These are phyloP conservation scores for Fulmarus glacialis DNA, from an alignment of 2,113 vertebrate genomes.

Conservation along the genomic window DNA sequence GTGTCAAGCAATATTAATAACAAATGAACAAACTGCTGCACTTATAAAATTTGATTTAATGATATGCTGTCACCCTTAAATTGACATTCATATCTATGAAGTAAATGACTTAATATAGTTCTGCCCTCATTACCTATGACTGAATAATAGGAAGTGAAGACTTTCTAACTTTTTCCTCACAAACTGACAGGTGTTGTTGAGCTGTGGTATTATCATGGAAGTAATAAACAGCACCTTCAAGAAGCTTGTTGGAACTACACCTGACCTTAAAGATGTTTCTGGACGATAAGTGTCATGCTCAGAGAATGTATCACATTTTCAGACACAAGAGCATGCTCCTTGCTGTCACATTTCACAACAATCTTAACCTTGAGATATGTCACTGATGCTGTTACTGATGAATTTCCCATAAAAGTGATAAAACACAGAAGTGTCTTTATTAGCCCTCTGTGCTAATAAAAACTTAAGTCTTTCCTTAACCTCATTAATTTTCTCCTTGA, in stretches of 20 bases:
- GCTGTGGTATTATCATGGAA: neutral
- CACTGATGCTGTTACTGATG: neutral
- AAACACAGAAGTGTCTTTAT: neutral
- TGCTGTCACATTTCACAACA: neutral
- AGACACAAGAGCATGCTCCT: neutral
- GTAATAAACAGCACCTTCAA: neutral
- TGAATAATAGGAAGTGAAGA: neutral
- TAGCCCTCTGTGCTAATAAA: neutral
- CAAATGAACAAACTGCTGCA: neutral
- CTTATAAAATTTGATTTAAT: conserved; percentile 7
- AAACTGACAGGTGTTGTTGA: neutral
- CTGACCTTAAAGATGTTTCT: neutral
- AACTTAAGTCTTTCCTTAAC: neutral
- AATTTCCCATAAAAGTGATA: neutral
- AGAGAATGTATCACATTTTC: neutral
- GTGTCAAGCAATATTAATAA: neutral
- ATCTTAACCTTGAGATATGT: neutral
- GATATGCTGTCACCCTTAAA: neutral
- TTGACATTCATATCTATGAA: neutral
- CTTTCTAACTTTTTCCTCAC: neutral
- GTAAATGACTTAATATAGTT: neutral
- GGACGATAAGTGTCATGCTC: neutral
- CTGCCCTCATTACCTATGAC: neutral
- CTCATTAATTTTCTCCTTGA: conserved; percentile 4
- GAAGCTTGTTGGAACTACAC: neutral